Evolutionary conservation across 2,113 vertebrate genomes (phyloP).

Genomic region (Melanostigma gelatinosum): DNA sequence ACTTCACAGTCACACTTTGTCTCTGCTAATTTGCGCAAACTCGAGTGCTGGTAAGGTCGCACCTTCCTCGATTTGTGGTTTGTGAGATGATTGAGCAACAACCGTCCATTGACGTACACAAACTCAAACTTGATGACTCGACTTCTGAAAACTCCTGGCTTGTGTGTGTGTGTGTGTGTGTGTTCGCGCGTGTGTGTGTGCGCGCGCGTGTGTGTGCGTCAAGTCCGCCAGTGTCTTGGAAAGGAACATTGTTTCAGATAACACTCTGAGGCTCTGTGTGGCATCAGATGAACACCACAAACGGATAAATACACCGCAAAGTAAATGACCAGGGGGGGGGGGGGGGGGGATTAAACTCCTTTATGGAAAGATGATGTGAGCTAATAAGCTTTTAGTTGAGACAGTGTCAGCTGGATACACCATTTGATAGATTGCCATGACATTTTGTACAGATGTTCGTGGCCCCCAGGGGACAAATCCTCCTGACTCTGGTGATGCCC

Average conservation of each 20-base stretch:
- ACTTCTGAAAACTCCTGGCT: constrained; percentile 60
- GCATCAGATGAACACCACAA: constrained; percentile 19
- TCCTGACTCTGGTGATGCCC: neutral
- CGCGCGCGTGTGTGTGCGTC: constrained; percentile 24
- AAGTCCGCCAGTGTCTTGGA: neutral
- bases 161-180: neutral
- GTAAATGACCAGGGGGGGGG: neutral
- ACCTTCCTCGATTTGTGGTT: constrained; percentile 74
- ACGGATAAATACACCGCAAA: neutral
- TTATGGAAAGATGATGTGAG: neutral
- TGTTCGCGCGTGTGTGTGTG: neutral
- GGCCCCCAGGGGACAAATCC: neutral
- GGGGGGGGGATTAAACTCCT: neutral
- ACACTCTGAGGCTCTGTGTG: neutral
- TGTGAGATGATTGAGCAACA: constrained; percentile 74
- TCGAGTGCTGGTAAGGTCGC: constrained; percentile 62
- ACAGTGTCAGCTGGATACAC: neutral
- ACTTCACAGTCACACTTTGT: neutral
- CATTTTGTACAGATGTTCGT: neutral
- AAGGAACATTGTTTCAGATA: constrained; percentile 21
- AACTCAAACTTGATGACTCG: constrained; percentile 70
- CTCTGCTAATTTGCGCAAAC: constrained; percentile 22
- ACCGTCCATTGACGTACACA: constrained; percentile 73
- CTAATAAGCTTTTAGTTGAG: neutral
- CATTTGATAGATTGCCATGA: neutral